phyloP scores from a whole-genome alignment of 2,797 vertebrate species.

The Oreonectes daqikongensis region DNA sequence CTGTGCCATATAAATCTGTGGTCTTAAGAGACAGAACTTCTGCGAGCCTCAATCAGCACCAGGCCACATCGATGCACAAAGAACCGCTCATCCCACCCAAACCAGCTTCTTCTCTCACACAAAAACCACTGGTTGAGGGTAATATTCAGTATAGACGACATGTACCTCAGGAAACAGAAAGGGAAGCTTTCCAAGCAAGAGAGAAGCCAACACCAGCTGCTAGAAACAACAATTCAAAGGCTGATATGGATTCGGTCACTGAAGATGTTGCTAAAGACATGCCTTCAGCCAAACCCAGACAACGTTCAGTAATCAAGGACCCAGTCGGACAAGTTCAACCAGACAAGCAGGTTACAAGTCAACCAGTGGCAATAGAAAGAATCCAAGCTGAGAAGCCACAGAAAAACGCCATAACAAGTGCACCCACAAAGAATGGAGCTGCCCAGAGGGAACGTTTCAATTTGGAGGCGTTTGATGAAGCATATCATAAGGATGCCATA shows the following conservation, averaged over 20 bases:
- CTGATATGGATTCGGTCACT: constrained; percentile 26
- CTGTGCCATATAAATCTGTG: constrained; percentile 19
- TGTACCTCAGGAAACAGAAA: constrained; percentile 15
- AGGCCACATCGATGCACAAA: constrained; percentile 45
- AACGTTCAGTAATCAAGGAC: constrained; percentile 60
- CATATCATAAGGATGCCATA: constrained; percentile 62
- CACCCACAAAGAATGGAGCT: background rate
- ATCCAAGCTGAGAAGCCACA: constrained; percentile 18
- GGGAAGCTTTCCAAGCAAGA: background rate
- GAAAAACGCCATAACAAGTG: background rate
- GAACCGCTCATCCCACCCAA: constrained; percentile 65
- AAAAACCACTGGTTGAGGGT: constrained; percentile 40
- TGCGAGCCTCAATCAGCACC: constrained; percentile 36
- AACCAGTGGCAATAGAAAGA: constrained; percentile 30
- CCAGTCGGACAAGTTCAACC: constrained; percentile 49
- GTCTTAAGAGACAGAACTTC: constrained; percentile 49
- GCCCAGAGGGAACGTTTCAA: constrained; percentile 6
- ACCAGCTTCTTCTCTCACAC: constrained; percentile 23
- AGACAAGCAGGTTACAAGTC: constrained; percentile 22
- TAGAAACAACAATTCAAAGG: constrained; percentile 35
- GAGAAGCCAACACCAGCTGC: constrained; percentile 52
- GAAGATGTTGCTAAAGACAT: constrained; percentile 55
- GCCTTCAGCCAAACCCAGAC: constrained; percentile 74
- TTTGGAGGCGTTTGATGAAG: background rate
- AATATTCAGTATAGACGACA: constrained; percentile 43